phyloP scores from a whole-genome alignment of 2,113 vertebrate genomes.

The Colius striatus region DNA sequence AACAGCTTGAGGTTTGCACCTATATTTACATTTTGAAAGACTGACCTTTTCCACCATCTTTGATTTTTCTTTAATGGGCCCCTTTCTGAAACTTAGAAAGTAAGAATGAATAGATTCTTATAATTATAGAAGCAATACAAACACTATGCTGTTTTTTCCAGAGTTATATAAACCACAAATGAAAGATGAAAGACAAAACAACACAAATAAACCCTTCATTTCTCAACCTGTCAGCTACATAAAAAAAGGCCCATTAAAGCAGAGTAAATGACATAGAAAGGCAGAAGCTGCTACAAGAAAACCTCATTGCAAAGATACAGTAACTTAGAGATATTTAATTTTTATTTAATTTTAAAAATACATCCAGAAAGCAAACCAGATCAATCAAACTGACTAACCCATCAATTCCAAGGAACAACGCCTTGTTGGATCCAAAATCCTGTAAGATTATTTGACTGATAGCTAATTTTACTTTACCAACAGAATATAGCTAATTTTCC shows the following conservation, averaged over 20 bases:
- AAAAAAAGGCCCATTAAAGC: not conserved
- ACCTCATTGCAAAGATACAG: not conserved
- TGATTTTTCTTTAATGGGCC: conserved; percentile 30
- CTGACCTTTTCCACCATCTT: conserved; percentile 45
- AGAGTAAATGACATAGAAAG: not conserved
- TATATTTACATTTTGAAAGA: conserved; percentile 45
- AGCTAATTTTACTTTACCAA: not conserved
- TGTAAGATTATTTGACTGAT: not conserved
- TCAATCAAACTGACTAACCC: conserved; percentile 1
- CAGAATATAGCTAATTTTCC: not conserved
- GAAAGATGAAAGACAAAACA: conserved; percentile 7
- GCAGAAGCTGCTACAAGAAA: not conserved
- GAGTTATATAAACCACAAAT: not conserved
- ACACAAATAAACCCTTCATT: not conserved
- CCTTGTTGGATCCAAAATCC: not conserved
- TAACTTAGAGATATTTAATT: not conserved
- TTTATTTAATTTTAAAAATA: conserved; percentile 28
- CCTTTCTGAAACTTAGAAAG: not conserved
- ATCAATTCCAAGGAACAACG: not conserved
- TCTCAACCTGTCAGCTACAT: conserved; percentile 10
- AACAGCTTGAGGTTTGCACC: not conserved
- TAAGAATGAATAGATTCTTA: not conserved
- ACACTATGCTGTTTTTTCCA: not conserved
- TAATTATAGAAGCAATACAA: not conserved
- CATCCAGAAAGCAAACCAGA: not conserved